Evolutionary conservation across 2,888 invertebrate genomes (phyloP).

Genomic region (Harpalus rufipes): DNA sequence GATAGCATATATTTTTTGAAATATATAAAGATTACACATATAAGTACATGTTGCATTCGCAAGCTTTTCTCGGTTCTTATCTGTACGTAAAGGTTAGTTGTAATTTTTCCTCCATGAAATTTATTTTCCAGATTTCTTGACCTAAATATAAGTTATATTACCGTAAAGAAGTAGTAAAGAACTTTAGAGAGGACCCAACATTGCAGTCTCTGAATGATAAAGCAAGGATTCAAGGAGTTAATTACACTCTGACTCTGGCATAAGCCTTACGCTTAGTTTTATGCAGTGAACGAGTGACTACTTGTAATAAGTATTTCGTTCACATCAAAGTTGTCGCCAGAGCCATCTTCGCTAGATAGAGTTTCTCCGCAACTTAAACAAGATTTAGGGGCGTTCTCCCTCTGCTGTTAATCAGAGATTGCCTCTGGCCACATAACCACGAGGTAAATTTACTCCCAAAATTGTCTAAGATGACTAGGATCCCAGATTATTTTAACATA

Average conservation of each 20-base stretch:
- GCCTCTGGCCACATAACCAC: constrained; percentile 8
- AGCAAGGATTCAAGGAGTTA: neutral
- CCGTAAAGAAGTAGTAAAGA: neutral
- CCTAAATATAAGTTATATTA: neutral
- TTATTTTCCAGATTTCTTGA: too few relatives aligned
- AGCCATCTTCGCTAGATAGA: constrained; percentile 22
- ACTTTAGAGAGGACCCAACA: too few relatives aligned
- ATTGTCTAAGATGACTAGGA: constrained; percentile 2
- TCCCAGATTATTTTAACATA: neutral
- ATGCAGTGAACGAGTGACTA: neutral
- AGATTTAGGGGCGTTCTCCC: constrained; percentile 1
- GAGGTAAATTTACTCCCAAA: constrained; percentile 6
- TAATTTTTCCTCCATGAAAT: too few relatives aligned
- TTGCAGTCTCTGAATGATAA: neutral
- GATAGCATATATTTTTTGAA: too few relatives aligned
- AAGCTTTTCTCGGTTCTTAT: too few relatives aligned
- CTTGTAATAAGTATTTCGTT: constrained; percentile 13
- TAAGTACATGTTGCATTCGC: too few relatives aligned
- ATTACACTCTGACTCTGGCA: neutral
- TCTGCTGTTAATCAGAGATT: constrained; percentile 14
- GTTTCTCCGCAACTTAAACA: constrained; percentile 20
- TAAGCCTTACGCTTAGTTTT: neutral
- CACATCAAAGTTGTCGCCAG: constrained; percentile 19
- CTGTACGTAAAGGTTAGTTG: too few relatives aligned
- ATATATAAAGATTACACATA: too few relatives aligned